These are phyloP conservation scores for Globodera ellingtonae DNA, from an alignment of 1,140 invertebrate species.

Conservation along the genomic window DNA sequence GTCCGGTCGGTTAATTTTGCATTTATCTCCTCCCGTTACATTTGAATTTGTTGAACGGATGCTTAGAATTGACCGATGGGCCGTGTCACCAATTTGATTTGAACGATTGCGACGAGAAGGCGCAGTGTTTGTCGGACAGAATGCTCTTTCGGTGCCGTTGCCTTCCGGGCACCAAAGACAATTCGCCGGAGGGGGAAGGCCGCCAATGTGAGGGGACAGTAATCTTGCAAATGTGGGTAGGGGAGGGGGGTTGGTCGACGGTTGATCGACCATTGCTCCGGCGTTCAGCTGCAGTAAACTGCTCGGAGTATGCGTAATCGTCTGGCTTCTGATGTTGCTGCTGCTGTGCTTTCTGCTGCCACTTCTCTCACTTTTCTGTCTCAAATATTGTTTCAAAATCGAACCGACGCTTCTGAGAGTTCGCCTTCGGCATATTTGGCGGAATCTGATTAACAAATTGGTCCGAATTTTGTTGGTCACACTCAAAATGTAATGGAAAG, in stretches of 20 bases:
- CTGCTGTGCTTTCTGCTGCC: conserved; percentile 36
- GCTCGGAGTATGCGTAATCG: conserved; percentile 50
- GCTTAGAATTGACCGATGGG: conserved; percentile 37
- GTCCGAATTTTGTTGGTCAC: not conserved
- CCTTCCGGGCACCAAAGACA: conserved; percentile 44
- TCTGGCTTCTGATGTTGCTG: conserved; percentile 50
- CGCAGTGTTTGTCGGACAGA: conserved; percentile 41
- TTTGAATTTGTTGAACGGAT: conserved; percentile 1
- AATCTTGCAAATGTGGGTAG: conserved; percentile 21
- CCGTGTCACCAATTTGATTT: conserved; percentile 43
- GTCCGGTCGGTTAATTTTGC: conserved; percentile 30
- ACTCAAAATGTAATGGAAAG: not conserved
- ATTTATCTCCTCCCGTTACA: not conserved
- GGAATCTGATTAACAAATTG: not conserved
- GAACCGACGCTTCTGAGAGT: not conserved
- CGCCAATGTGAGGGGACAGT: conserved; percentile 25
- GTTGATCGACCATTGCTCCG: not conserved
- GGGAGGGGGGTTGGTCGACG: not conserved
- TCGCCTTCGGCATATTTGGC: not conserved
- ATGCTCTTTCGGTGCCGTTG: conserved; percentile 49
- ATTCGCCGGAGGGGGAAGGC: conserved; percentile 26
- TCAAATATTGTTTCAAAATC: conserved; percentile 25
- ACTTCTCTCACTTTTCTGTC: conserved; percentile 8
- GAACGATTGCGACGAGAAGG: conserved; percentile 53
- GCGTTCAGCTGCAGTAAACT: conserved; percentile 47